phyloP scores from a whole-genome alignment of 2,888 invertebrate species.

The Coecobrya sp. region DNA sequence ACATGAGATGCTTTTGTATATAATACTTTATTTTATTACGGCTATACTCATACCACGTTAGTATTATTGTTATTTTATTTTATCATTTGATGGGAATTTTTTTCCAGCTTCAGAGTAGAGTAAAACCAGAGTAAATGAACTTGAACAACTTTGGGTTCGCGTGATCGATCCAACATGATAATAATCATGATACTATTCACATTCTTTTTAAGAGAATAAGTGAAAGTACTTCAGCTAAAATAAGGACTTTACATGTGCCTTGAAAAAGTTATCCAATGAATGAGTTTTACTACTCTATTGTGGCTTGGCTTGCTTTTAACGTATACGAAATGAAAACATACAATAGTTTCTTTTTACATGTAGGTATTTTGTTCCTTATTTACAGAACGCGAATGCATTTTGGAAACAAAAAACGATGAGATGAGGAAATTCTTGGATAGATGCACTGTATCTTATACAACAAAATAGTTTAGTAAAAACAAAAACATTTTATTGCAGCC shows the following conservation, averaged over 20 bases:
- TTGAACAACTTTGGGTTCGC: neutral
- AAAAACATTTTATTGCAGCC: neutral
- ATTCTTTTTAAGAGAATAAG: neutral
- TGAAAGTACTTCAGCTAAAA: neutral
- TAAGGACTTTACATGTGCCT: neutral
- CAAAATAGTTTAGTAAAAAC: neutral
- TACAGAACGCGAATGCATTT: neutral
- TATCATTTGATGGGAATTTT: constrained; percentile 4
- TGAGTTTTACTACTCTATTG: constrained; percentile 29
- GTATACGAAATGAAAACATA: too few species aligned
- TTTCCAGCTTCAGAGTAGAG: neutral
- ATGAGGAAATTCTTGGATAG: neutral
- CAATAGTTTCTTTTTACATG: constrained; percentile 26
- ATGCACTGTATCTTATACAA: neutral
- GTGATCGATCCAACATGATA: constrained; percentile 1
- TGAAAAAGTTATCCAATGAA: neutral
- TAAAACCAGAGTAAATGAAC: neutral
- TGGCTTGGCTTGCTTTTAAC: constrained; percentile 55
- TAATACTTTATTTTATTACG: neutral
- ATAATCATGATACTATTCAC: neutral
- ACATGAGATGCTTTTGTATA: neutral
- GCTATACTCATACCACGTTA: constrained; percentile 3
- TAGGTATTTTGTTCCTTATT: neutral
- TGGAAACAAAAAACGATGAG: neutral
- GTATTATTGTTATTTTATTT: constrained; percentile 44